Base-by-base conservation (phyloP, 2,888 invertebrate species). In the Aphodius granarius region DNA sequence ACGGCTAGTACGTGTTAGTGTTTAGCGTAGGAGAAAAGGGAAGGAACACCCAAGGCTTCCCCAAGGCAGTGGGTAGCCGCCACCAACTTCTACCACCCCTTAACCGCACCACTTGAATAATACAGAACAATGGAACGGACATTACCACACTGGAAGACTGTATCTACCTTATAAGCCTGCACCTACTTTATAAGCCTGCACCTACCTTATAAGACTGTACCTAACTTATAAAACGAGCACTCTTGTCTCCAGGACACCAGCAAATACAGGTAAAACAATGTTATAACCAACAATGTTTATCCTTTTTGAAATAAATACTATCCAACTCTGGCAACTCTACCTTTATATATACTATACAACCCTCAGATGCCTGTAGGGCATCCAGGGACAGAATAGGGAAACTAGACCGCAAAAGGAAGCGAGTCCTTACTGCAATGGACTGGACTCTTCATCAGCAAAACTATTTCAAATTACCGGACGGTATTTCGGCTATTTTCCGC, bases 391-490 rank as follows among this genome's bases (percentile, higher is more conserved):
- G 81, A 81, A 81, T 79, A 76, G n/a, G 78, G 83, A 82, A 84
- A 84, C 83, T 82, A 6, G 43, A 65, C 19, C 19, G 17, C 66
- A 18, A n/a, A 65, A 9, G 66, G 3, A 19, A 65, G 66, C 66
- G 17, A 19, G 66, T n/a, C 19, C 15, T 65, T 19, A 17, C 18
- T 6, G 9, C 66, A 19, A n/a, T 15, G 13, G 43, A 43, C 2
- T 43, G 86, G 86, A 85, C 86, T 84, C 85, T 86, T 86, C 86
- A 86, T 86, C 86, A 86, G 83, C 83, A 81, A 81, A 85, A 85
- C 85, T 85, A 86, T 86, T 86, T 83, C 83, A 84, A 85, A 86
- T 86, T 86, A 85, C 86, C 83, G 84, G 81, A 77, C 80, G 86
- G 86, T 83, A 82, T 82, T 81, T 78, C 73, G 77, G 75, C 80